Evolutionary conservation across 2,113 vertebrate species (phyloP).

Genomic region (Jacana jacana): DNA sequence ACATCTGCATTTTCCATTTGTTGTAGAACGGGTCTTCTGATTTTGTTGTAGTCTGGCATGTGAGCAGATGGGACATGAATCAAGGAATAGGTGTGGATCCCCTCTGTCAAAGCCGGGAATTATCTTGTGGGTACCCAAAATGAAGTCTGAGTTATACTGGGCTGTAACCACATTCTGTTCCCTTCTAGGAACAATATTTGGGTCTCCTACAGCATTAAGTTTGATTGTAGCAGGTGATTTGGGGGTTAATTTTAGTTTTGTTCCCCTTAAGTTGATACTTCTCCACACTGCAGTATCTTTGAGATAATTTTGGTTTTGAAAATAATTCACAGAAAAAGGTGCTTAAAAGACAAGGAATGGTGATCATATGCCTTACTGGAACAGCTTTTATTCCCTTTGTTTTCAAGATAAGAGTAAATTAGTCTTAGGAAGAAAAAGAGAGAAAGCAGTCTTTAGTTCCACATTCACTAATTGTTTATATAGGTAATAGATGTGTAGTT

Average conservation of each 20-base stretch:
- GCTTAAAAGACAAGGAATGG: neutral
- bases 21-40: neutral
- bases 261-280: neutral
- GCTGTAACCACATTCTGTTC: neutral
- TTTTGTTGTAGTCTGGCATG: neutral
- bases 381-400: neutral
- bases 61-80: neutral
- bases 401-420: neutral
- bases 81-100: neutral
- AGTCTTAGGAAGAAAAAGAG: neutral
- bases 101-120: neutral
- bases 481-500: neutral
- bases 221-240: neutral
- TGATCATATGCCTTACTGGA: neutral
- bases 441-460: neutral
- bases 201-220: neutral
- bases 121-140: neutral
- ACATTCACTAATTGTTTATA: neutral
- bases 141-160: neutral
- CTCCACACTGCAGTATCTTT: neutral
- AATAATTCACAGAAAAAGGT: neutral
- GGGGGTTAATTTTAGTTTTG: neutral
- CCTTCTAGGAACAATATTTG: neutral
- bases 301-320: neutral
- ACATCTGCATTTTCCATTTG: neutral